phyloP scores from a whole-genome alignment of 2,113 vertebrate genomes.

The Syngnathus typhle region DNA sequence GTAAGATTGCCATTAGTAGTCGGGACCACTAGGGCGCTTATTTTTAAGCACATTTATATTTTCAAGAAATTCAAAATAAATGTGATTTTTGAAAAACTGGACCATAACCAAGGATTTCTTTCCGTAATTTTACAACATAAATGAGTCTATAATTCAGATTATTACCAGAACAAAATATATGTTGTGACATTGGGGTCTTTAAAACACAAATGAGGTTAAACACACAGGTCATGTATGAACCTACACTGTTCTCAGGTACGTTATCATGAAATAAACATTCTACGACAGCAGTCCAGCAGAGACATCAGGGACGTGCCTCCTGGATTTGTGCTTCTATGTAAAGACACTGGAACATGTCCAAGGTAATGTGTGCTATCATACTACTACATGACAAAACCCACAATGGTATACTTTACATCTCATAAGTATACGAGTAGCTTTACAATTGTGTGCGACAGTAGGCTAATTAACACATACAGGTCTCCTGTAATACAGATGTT shows the following conservation, averaged over 20 bases:
- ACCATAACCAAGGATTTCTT: neutral
- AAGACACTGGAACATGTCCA: constrained; percentile 13
- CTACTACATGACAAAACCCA: constrained; percentile 8
- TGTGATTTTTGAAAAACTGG: neutral
- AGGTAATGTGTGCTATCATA: constrained; percentile 30
- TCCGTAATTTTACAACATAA: neutral
- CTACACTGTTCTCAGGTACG: constrained; percentile 20
- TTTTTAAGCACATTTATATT: neutral
- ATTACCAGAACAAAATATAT: neutral
- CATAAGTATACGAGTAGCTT: constrained; percentile 15
- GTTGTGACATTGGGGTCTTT: neutral
- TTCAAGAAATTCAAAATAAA: neutral
- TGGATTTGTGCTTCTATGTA: constrained; percentile 1
- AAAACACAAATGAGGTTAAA: constrained; percentile 30
- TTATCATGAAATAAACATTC: constrained; percentile 28
- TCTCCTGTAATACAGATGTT: constrained; percentile 22
- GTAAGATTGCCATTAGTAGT: constrained; percentile 14
- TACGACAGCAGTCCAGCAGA: constrained; percentile 38
- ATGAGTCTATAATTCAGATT: neutral
- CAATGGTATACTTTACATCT: neutral
- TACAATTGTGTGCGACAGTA: neutral
- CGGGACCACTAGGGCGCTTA: neutral
- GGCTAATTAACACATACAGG: constrained; percentile 25
- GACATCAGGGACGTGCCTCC: constrained; percentile 22
- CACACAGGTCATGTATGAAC: constrained; percentile 40